A percentile compares a stretch with the other conserved stretches of the same genome.
Conservation (phyloP, 2,888 invertebrate genomes). For the Drepana falcataria region DNA sequence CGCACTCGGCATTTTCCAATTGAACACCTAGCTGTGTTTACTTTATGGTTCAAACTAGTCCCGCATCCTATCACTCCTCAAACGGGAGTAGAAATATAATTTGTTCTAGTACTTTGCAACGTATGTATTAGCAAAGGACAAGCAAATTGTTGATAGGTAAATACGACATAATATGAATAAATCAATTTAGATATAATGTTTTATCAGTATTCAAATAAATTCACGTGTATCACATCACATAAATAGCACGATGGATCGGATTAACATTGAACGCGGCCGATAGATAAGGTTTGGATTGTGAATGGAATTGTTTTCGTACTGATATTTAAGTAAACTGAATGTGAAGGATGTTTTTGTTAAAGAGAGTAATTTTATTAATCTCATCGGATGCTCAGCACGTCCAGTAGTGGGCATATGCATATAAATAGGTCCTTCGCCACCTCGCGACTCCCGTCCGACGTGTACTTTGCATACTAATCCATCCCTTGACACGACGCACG, state of each 20-base stretch:
- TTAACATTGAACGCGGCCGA: background rate
- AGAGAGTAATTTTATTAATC: conserved; percentile 35
- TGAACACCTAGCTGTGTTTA: too few relatives aligned
- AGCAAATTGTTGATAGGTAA: background rate
- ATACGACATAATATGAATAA: background rate
- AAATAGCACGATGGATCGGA: background rate
- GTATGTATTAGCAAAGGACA: too few relatives aligned
- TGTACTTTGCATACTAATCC: conserved; percentile 67
- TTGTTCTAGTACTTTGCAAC: too few relatives aligned
- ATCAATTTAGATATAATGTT: background rate
- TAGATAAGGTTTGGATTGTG: background rate
- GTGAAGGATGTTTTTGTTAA: conserved; percentile 16
- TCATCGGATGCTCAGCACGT: conserved; percentile 50
- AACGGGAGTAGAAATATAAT: too few relatives aligned
- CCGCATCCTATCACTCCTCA: too few relatives aligned
- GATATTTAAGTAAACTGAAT: too few relatives aligned
- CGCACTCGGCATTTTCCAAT: conserved; percentile 10
- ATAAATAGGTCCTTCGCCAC: conserved; percentile 65
- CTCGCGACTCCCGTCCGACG: conserved; percentile 42
- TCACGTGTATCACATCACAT: background rate
- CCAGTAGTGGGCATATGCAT: conserved; percentile 46
- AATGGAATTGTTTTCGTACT: background rate
- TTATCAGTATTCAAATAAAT: background rate
- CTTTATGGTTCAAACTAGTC: too few relatives aligned
- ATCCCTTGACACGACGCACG: conserved; percentile 20